Conservation (phyloP, 2,113 vertebrate genomes). For the Hydropotes inermis region DNA sequence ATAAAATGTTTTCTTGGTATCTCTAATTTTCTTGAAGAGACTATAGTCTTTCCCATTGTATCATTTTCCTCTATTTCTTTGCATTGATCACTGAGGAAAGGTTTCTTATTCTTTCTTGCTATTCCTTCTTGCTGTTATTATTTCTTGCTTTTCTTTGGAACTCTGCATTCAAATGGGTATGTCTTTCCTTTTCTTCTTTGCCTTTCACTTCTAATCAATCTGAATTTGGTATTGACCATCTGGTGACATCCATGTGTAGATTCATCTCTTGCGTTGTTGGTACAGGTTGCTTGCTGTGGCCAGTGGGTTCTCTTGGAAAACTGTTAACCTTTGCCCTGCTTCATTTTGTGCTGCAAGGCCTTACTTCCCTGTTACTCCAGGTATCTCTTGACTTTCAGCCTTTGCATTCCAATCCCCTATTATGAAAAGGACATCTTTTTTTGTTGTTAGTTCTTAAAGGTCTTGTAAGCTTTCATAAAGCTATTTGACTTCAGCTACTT, state of each 20-base stretch:
- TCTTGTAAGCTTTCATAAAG: background rate
- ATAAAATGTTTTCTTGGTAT: background rate
- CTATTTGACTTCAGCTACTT: background rate
- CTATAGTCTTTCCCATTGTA: background rate
- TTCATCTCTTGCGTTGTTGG: fast-evolving
- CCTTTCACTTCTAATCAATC: background rate
- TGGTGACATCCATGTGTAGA: background rate
- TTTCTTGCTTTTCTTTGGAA: background rate
- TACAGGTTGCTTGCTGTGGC: background rate
- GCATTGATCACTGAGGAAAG: background rate
- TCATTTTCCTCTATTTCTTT: background rate
- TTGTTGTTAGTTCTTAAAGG: background rate
- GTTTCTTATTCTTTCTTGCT: background rate
- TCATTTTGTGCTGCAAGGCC: background rate
- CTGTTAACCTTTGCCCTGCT: background rate
- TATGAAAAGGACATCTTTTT: background rate
- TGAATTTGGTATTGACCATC: background rate
- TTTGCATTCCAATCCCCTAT: background rate
- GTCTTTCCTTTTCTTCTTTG: background rate
- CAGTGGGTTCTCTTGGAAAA: background rate
- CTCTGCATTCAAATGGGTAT: background rate
- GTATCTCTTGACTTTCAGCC: background rate
- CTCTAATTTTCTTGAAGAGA: background rate
- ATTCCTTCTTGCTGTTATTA: background rate
- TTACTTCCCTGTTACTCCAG: background rate